Base-by-base conservation (phyloP, 2,888 invertebrate species). In the Drosophila borborema region DNA sequence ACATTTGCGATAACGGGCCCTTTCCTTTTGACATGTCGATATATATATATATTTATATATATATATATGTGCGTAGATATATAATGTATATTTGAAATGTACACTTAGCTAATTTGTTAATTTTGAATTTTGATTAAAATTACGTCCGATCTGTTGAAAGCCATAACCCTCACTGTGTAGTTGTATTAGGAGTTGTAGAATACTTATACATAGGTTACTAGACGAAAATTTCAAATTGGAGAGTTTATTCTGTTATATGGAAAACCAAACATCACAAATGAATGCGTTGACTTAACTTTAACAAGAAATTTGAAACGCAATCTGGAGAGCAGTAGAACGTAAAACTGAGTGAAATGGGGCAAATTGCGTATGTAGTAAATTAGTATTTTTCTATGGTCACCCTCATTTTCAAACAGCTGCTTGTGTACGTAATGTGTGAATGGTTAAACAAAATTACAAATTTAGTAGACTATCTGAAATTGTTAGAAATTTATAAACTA, bases 1-100 rank as follows among this genome's bases (percentile, higher is more conserved):
- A 91, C 0, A 87, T 1, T 43, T 68, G 76, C 0, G 83, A 81
- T 5, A 86, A 41, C 0, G 80, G 81, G 31, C 83, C 81, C 1
- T 18, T 64, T 3, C 72, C 77, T 20, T 77, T 81, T 0, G 88
- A 78, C 85, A 86, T 60, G 6, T 2, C 14, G 36, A 3, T 14
- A 16, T 58, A 41, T 55, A 16, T 63, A 23, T 55, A 69, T n/a
- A n/a, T n/a, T n/a, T n/a, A n/a, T n/a, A n/a, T n/a, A n/a, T n/a
- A 12, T 58, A 41, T 55, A 16, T 63, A 23, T 55, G 64, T 2
- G n/a, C 8, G 4, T 16, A 23, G 23, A 23, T 46, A 14, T 46
- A 23, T 16, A 8, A 23, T 14, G 3, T 8, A 48, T 31, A 9
- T n/a, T 36, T 58, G 3, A 18, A 18, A 45, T 53, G 31, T 12